Base-by-base conservation (phyloP, 2,113 vertebrate species). In the Ameiurus melas region DNA sequence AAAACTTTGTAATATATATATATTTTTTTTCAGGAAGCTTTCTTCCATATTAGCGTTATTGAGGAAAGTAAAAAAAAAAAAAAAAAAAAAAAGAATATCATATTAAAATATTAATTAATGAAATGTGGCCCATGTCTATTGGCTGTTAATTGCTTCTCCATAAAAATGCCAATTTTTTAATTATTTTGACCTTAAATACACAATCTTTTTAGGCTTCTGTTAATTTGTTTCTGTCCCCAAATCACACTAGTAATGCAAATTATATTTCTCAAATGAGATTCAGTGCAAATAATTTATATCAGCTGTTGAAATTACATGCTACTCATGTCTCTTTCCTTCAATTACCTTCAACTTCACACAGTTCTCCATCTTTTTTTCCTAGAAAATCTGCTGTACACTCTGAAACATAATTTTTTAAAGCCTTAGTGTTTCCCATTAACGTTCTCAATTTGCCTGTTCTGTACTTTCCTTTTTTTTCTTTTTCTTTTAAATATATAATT, bases 51-150 rank as follows among this genome's bases (percentile, higher is more conserved):
- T 93, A 94, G 90, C 92, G 89, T 94, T 94, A 94, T 94, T 90
- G 90, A 94, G 93, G 93, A 95, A 95, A 94, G 88, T 87, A 43
- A 43, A 43, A 43, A 43, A 43, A 43, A 93, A 93, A 93, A 94
- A 90, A 93, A 95, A 94, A 79, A 33, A 57, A 60, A 62, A 68
- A 27, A 66, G 93, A 93, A 94, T 95, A 95, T 95, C 91, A 91
- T 94, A 95, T 96, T 96, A 96, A 96, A 95, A 95, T 94, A 95
- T 95, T 95, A 95, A 95, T 94, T 92, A 91, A 94, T 93, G 89
- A 95, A 94, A 92, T 92, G 93, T 94, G 93, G 91, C 94, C 94
- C 92, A 92, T 93, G 93, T 95, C 93, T 95, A 92, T 92, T 95
- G 94, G 95, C 93, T 95, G 94, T 93, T 95, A 93, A 94, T 94